Base-by-base conservation (phyloP, 2,797 vertebrate genomes). In the Galaxias olidus region DNA sequence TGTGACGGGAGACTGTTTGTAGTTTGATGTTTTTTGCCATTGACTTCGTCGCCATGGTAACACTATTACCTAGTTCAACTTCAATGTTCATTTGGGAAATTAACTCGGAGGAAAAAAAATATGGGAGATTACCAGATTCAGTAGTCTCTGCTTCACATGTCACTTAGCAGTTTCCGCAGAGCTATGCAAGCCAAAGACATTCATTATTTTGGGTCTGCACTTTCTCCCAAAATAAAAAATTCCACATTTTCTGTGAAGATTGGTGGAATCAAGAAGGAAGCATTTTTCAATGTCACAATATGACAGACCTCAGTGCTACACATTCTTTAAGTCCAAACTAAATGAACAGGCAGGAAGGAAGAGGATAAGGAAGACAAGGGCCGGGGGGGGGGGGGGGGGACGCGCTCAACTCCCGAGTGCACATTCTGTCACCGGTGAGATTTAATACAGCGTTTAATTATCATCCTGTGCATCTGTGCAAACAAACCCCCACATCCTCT, bases 381-480 rank as follows among this genome's bases (percentile, higher is more conserved):
- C 56, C 48, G 20, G 17, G 17, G 57, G 61, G 52, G 8, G 7
- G 4, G 48, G 58, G 56, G 63, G 51, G 17, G 69, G 81, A 73
- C 68, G 40, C 8, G 72, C 82, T 85, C 77, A 48, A 79, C 76
- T 79, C 80, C 78, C 72, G 79, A 76, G 78, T 59, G 72, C 79
- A 82, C 68, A 83, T 80, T 87, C 80, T 87, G 82, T 86, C 85
- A 87, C 81, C 68, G 58, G 41, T 74, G 72, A 87, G 82, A 78
- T 89, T 88, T 87, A 86, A 89, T 85, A 77, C 19, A 69, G 63
- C 60, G 14, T 90, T 86, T 88, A 83, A 85, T 87, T 85, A 84
- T 85, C 81, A 65, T 59, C 71, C 74, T 56, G 81, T 68, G 83
- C 85, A 89, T 89, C 87, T 90, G 85, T 86, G 73, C 74, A 88